Conservation (phyloP, 1,140 invertebrate genomes). For the Drosophila miranda region DNA sequence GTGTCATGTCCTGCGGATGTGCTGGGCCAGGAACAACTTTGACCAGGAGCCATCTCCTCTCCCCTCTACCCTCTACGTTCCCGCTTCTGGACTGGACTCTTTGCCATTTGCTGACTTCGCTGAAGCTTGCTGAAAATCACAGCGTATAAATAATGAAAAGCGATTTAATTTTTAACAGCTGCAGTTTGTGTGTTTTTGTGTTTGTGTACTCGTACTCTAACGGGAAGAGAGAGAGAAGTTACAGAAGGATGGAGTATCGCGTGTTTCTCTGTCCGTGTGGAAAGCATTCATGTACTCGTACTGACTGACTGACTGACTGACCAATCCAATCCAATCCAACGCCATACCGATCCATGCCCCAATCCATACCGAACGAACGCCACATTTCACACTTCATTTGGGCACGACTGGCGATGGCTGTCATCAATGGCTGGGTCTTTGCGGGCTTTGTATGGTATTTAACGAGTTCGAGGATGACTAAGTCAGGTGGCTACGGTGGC, state of each 20-base stretch:
- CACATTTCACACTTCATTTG: slow-evolving; percentile 65
- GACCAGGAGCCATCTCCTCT: slow-evolving; percentile 19
- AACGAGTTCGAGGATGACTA: neutral
- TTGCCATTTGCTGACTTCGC: neutral
- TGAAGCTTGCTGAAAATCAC: slow-evolving; percentile 51
- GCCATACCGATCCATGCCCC: neutral
- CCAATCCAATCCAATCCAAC: slow-evolving; percentile 2
- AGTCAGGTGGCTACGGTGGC: neutral
- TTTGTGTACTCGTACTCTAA: too few species aligned
- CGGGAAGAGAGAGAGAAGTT: neutral
- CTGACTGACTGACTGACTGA: slow-evolving; percentile 14
- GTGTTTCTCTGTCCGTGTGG: slow-evolving; percentile 11
- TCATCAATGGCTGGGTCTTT: slow-evolving; percentile 4
- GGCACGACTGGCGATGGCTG: slow-evolving; percentile 2
- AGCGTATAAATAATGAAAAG: slow-evolving; percentile 76
- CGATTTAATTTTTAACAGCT: slow-evolving; percentile 74
- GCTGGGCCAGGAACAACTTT: slow-evolving; percentile 42
- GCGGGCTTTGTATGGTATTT: slow-evolving; percentile 24
- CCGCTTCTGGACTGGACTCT: neutral
- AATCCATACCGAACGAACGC: slow-evolving; percentile 14
- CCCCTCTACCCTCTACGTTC: slow-evolving; percentile 4
- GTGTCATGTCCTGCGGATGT: slow-evolving; percentile 28
- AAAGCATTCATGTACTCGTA: slow-evolving; percentile 6
- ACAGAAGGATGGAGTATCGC: slow-evolving; percentile 14
- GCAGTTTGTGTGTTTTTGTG: slow-evolving; percentile 27